phyloP scores from a whole-genome alignment of 2,888 invertebrate species.

The Zhuqinia jingwanae region DNA sequence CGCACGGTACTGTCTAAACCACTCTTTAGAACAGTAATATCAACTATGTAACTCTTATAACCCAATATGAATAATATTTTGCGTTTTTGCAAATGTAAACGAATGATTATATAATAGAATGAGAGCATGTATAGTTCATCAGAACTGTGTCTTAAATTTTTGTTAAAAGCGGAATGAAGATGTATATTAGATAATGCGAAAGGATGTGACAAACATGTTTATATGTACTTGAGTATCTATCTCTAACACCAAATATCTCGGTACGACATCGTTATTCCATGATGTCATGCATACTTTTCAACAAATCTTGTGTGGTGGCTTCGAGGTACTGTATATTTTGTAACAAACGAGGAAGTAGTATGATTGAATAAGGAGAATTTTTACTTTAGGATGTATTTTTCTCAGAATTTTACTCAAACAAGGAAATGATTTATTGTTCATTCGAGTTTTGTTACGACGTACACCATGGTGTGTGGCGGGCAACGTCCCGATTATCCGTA shows the following conservation, averaged over 20 bases:
- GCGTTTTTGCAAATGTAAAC: no score
- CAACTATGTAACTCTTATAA: no score
- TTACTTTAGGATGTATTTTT: not conserved
- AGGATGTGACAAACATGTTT: not conserved
- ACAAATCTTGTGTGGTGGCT: slow-evolving; percentile 12
- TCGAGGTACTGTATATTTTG: not conserved
- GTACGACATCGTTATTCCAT: not conserved
- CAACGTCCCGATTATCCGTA: no score
- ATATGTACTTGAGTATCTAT: no score
- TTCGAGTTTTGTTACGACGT: no score
- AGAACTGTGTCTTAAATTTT: no score
- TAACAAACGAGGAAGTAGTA: not conserved
- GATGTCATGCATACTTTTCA: slow-evolving; percentile 30
- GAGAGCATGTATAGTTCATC: not conserved
- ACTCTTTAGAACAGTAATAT: no score
- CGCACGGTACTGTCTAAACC: not conserved
- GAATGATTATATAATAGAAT: no score
- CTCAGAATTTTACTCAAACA: slow-evolving; percentile 11
- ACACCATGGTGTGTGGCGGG: no score
- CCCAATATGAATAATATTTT: slow-evolving; percentile 2
- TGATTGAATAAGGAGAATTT: not conserved
- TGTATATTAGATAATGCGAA: not conserved
- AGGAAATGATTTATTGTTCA: slow-evolving; percentile 36
- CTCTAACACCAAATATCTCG: no score
- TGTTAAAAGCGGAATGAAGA: not conserved